Conservation (phyloP, 2,888 invertebrate genomes). For the Limnephilus marmoratus region DNA sequence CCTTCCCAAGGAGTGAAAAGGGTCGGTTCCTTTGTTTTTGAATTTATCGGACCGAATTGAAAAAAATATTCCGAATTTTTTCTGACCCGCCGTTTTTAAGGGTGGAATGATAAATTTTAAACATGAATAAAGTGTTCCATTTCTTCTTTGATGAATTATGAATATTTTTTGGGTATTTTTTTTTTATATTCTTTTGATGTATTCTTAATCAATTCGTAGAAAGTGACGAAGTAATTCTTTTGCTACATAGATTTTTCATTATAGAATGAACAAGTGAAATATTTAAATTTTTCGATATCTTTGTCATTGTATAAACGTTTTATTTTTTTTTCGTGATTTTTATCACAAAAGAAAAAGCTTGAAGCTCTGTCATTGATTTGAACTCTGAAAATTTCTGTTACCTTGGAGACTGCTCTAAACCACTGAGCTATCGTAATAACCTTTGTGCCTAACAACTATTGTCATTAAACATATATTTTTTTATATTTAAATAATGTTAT, state of each 20-base stretch:
- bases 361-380: no score
- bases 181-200: neutral
- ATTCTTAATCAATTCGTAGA: neutral
- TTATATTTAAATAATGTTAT: no score
- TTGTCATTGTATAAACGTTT: no score
- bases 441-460: no score
- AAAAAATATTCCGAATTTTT: neutral
- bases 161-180: neutral
- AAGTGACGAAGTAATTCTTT: neutral
- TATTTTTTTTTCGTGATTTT: no score
- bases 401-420: no score
- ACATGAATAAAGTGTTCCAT: neutral
- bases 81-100: neutral
- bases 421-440: no score
- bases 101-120: neutral
- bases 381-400: no score
- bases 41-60: slow-evolving; percentile 35
- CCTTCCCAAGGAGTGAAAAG: slow-evolving; percentile 22
- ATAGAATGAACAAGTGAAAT: neutral
- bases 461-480: no score
- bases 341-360: no score
- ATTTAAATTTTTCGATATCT: no score
- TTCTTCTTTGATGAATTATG: neutral
- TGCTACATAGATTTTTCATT: neutral
- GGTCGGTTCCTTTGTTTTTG: slow-evolving; percentile 34